These are phyloP conservation scores for Oreocharis arfaki DNA, from an alignment of 2,113 vertebrate genomes.

Conservation along the genomic window DNA sequence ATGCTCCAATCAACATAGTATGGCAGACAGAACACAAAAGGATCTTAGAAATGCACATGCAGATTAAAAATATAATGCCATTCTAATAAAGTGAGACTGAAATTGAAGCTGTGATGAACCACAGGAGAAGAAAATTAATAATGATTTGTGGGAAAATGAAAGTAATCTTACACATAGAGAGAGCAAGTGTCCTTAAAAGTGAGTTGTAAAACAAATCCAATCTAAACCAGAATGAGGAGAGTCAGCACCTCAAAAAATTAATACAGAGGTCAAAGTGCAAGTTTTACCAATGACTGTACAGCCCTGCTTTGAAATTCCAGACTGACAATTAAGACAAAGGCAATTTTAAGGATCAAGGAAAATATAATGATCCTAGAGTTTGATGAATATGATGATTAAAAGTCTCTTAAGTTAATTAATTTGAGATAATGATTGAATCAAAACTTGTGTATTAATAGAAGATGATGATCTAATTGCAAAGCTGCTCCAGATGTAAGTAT, in stretches of 20 bases:
- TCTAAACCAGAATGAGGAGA: background rate
- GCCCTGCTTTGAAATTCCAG: background rate
- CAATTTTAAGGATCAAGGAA: conserved; percentile 23
- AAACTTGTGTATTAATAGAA: background rate
- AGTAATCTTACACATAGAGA: background rate
- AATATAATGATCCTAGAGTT: background rate
- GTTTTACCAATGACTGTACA: background rate
- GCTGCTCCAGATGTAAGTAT: background rate
- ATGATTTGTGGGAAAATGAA: background rate
- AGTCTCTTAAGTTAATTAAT: conserved; percentile 28
- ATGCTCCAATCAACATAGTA: background rate
- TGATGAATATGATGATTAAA: background rate
- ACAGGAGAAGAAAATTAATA: background rate
- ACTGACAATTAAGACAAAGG: conserved; percentile 10
- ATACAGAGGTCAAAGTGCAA: background rate
- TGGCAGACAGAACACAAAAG: background rate
- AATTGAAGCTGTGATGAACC: background rate
- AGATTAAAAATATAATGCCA: background rate
- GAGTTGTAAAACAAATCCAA: background rate
- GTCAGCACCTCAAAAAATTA: background rate
- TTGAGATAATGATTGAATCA: background rate
- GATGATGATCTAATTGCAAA: background rate
- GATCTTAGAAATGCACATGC: background rate
- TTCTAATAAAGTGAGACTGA: background rate
- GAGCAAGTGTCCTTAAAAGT: background rate